phyloP scores from a whole-genome alignment of 2,888 invertebrate genomes.

The Deroplatys truncata region DNA sequence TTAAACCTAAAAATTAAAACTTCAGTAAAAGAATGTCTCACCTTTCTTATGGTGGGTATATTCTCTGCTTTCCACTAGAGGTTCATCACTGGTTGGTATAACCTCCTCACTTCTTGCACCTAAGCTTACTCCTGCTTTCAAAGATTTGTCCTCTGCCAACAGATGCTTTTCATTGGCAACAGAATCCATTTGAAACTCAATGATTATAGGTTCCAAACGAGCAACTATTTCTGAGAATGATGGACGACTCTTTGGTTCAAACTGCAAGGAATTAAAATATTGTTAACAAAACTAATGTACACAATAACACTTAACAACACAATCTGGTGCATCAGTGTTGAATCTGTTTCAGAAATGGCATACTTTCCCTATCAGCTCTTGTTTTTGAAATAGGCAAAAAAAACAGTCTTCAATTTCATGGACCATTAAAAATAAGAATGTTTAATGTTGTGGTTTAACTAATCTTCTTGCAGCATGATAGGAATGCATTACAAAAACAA shows the following conservation, averaged over 20 bases:
- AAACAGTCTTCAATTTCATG: no score
- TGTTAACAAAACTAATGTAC: no score
- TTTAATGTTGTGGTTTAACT: no score
- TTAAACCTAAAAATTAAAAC: neutral
- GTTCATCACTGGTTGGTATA: slow-evolving; percentile 33
- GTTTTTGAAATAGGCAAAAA: no score
- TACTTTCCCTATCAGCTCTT: no score
- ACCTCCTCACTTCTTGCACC: slow-evolving; percentile 50
- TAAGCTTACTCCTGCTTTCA: slow-evolving; percentile 1
- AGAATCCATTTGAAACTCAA: slow-evolving; percentile 25
- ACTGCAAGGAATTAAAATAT: slow-evolving; percentile 51
- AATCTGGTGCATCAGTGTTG: no score
- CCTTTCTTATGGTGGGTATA: neutral
- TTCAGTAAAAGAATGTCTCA: neutral
- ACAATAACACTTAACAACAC: no score
- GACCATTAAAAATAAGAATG: no score
- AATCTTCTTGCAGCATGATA: no score
- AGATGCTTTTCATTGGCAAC: neutral
- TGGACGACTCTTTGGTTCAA: slow-evolving; percentile 84
- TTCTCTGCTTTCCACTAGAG: neutral
- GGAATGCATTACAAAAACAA: no score
- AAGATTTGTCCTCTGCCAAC: slow-evolving; percentile 7
- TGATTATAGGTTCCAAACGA: slow-evolving; percentile 47
- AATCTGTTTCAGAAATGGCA: no score
- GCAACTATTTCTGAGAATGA: slow-evolving; percentile 78